Evolutionary conservation across 2,113 vertebrate species (phyloP).

Genomic region (Tragelaphus strepsiceros): DNA sequence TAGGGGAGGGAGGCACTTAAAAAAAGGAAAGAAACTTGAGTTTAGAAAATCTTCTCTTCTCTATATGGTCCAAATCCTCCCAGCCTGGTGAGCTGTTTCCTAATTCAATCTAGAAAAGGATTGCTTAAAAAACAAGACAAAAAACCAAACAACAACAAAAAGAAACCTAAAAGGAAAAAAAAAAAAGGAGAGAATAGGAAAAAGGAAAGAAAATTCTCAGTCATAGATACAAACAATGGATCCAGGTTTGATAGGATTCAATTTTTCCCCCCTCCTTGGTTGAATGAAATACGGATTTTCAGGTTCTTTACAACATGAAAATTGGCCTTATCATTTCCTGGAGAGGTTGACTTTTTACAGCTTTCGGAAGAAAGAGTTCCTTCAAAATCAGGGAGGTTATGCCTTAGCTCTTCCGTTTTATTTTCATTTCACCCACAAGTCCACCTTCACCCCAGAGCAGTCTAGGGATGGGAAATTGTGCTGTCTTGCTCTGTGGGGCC

Average conservation of each 20-base stretch:
- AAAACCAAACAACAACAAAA: not conserved
- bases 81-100: not conserved
- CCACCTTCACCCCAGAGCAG: not conserved
- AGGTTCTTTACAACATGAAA: not conserved
- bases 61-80: not conserved
- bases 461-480: not conserved
- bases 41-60: slow-evolving; percentile 35
- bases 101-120: not conserved
- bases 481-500: not conserved
- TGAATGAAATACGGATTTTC: not conserved
- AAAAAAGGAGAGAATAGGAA: not conserved
- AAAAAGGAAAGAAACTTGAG: slow-evolving; percentile 49
- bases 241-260: not conserved
- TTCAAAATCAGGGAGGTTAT: not conserved
- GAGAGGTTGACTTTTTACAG: not conserved
- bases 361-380: not conserved
- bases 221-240: not conserved
- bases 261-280: not conserved
- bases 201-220: not conserved
- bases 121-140: not conserved
- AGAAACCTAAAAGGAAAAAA: not conserved
- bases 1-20: not conserved
- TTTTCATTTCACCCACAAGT: not conserved
- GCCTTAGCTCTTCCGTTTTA: not conserved
- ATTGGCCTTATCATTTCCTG: not conserved